phyloP scores from a whole-genome alignment of 1,140 invertebrate species.

The Hyles vespertilio region DNA sequence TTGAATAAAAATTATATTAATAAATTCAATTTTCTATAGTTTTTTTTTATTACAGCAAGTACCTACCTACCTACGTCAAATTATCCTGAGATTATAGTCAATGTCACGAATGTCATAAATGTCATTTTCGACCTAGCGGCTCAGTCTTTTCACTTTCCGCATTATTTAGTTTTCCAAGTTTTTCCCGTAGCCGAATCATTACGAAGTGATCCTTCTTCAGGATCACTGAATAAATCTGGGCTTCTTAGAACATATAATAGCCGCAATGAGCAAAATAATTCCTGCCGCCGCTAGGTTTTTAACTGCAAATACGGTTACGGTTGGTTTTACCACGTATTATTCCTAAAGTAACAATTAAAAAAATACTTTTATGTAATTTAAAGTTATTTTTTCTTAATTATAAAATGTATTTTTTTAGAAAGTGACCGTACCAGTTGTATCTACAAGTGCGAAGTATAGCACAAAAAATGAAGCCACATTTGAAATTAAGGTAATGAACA shows the following conservation, averaged over 20 bases:
- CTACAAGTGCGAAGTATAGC: slow-evolving; percentile 77
- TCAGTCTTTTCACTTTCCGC: slow-evolving; percentile 23
- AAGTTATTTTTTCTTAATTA: too few relatives aligned
- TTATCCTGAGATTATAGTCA: slow-evolving; percentile 11
- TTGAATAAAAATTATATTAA: too few relatives aligned
- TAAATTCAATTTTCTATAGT: too few relatives aligned
- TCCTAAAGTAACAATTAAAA: neutral
- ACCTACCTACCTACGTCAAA: too few relatives aligned
- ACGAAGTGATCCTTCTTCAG: slow-evolving; percentile 33
- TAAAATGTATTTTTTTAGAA: slow-evolving; percentile 43
- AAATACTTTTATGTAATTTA: too few relatives aligned
- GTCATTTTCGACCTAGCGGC: slow-evolving; percentile 20
- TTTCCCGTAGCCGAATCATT: slow-evolving; percentile 11
- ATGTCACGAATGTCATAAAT: slow-evolving; percentile 21
- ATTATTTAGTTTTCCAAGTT: slow-evolving; percentile 10
- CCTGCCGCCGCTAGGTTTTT: slow-evolving; percentile 54
- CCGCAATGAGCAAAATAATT: slow-evolving; percentile 63
- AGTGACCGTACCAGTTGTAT: slow-evolving; percentile 48
- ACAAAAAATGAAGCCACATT: slow-evolving; percentile 82
- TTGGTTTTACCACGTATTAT: slow-evolving; percentile 23
- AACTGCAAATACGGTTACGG: slow-evolving; percentile 43
- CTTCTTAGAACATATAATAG: slow-evolving; percentile 43
- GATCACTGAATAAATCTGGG: slow-evolving; percentile 57
- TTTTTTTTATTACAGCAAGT: too few relatives aligned
- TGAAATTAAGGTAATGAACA: slow-evolving; percentile 80